Base-by-base conservation (phyloP, 2,797 vertebrate genomes). In the Platyrinchus mystaceus region DNA sequence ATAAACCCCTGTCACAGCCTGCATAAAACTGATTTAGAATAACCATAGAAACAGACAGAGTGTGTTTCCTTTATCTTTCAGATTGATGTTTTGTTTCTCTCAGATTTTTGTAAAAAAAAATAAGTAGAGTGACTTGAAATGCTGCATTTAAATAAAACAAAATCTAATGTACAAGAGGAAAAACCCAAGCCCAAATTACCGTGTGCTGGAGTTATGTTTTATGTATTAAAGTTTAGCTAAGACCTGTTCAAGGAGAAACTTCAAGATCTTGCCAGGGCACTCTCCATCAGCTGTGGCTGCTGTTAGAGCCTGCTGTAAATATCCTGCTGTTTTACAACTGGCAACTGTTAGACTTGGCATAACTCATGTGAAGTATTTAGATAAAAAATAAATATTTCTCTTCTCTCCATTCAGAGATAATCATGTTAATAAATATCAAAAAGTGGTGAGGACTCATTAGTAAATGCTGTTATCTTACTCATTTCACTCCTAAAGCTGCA, bases 21-120 rank as follows among this genome's bases (percentile, higher is more conserved):
- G 53, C 50, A 69, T 92, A 85, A 87, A 92, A 66, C 59, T 77
- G 88, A 84, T 92, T 87, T 92, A 79, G 88, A 88, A 95, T 90
- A 95, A 69, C 62, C 55, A 74, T 87, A 91, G 93, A 91, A 96
- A 87, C 58, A 94, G 68, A 67, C 15, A 76, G 60, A 53, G 28
- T 67, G 24, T 63, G 58, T 92, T 94, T 93, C 92, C 83, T 88
- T 93, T 89, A 66, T 92, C 63, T 92, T 95, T 91, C 37, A 71
- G 53, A 56, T 23, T 43, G 63, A 64, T 95, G 62, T 68, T 92
- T 88, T 73, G 9, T 87, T 94, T 78, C 37, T 87, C 30, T 89
- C 24, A 22, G 43, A 46, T 81, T 24, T 92, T 86, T 66, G 69
- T 87, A 73, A 91, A 87, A 91, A 87, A 87, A 89, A 81, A 70